phyloP scores from a whole-genome alignment of 2,797 vertebrate species.

The Cossypha polioptera region DNA sequence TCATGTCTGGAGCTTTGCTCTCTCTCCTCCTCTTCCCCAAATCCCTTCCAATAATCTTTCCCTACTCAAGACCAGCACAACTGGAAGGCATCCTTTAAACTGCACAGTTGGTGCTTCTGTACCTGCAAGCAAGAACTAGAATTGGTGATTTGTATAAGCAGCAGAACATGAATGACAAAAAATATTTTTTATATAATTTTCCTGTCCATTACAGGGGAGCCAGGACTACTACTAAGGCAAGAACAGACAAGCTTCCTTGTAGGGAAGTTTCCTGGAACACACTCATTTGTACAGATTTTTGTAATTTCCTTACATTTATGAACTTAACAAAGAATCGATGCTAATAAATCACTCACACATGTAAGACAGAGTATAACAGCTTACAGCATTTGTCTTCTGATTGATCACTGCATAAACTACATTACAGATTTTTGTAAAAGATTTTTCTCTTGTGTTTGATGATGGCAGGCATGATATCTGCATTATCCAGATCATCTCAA shows the following conservation, averaged over 20 bases:
- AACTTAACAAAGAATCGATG: not conserved
- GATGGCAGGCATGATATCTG: not conserved
- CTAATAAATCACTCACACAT: not conserved
- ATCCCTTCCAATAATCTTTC: not conserved
- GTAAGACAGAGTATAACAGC: not conserved
- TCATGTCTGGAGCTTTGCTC: not conserved
- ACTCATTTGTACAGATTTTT: not conserved
- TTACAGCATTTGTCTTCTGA: not conserved
- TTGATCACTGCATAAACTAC: not conserved
- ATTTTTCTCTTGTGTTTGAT: slow-evolving; percentile 8
- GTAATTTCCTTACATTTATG: not conserved
- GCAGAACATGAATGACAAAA: not conserved
- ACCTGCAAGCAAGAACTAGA: not conserved
- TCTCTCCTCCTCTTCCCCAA: not conserved
- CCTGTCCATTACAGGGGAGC: not conserved
- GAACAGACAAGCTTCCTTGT: not conserved
- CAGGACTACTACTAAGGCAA: not conserved
- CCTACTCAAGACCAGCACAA: not conserved
- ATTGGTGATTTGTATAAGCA: not conserved
- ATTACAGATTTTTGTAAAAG: not conserved
- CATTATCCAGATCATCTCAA: not conserved
- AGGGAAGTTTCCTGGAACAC: not conserved
- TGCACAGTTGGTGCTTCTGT: not conserved
- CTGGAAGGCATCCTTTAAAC: not conserved
- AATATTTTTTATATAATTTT: not conserved